phyloP scores from a whole-genome alignment of 2,113 vertebrate genomes.

The Chascanopsetta lugubris region DNA sequence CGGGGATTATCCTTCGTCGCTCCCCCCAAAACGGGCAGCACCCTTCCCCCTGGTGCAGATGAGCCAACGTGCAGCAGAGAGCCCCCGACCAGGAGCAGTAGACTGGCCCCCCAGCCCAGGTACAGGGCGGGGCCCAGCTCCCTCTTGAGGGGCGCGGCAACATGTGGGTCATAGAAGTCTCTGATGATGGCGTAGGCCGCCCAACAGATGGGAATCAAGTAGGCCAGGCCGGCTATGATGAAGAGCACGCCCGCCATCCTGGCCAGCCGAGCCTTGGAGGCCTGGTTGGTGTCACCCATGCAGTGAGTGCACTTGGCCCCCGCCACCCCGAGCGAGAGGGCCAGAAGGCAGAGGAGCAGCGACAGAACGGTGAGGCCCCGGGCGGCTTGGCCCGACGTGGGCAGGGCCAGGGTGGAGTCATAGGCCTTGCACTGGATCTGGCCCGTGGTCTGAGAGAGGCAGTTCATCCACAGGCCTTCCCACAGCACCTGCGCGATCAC shows the following conservation, averaged over 20 bases:
- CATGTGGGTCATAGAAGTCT: constrained; percentile 77
- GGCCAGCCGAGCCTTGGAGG: constrained; percentile 79
- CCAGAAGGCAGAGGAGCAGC: constrained; percentile 83
- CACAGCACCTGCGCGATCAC: constrained; percentile 86
- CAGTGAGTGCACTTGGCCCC: constrained; percentile 89
- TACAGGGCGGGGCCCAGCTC: constrained; percentile 81
- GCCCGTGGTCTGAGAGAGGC: constrained; percentile 84
- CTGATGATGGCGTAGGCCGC: constrained; percentile 70
- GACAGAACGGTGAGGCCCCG: constrained; percentile 81
- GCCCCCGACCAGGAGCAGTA: constrained; percentile 77
- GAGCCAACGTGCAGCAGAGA: constrained; percentile 73
- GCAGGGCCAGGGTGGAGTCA: constrained; percentile 86
- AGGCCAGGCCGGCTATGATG: constrained; percentile 69
- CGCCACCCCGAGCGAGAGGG: constrained; percentile 78
- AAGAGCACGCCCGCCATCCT: constrained; percentile 73
- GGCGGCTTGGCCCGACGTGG: constrained; percentile 81
- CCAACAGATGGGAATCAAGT: constrained; percentile 76
- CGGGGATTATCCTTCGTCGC: constrained; percentile 54
- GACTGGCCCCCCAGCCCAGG: constrained; percentile 75
- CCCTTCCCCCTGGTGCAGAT: constrained; percentile 43
- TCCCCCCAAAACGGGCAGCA: constrained; percentile 44
- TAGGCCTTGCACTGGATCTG: constrained; percentile 85
- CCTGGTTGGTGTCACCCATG: constrained; percentile 75
- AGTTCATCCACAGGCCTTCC: constrained; percentile 93
- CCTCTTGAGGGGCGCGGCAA: constrained; percentile 76